Conservation (phyloP, 2,888 invertebrate species). For the Volucella inflata region DNA sequence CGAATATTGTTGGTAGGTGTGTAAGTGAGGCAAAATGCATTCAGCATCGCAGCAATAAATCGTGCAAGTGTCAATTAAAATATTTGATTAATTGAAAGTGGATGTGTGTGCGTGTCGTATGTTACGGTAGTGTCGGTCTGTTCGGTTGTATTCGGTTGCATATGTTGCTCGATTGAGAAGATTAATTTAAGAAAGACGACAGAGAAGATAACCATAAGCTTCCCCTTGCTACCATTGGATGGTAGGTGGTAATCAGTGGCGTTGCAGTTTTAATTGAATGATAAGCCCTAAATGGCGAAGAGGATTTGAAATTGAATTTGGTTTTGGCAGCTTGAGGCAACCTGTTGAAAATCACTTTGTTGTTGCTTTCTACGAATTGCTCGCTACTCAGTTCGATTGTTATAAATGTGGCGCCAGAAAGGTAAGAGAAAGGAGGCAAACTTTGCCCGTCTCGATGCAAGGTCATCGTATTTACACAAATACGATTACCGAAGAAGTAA, state of each 20-base stretch:
- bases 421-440: slow-evolving; percentile 37
- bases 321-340: slow-evolving; percentile 43
- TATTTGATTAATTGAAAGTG: slow-evolving; percentile 31
- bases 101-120: slow-evolving; percentile 1
- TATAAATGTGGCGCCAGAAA: slow-evolving; percentile 25
- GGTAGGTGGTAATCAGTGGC: slow-evolving; percentile 21
- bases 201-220: slow-evolving; percentile 6
- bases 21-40: slow-evolving; percentile 45
- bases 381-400: slow-evolving; percentile 2
- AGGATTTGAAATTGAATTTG: slow-evolving; percentile 17
- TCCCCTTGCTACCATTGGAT: slow-evolving; percentile 5
- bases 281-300: slow-evolving; percentile 19
- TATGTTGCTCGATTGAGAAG: slow-evolving; percentile 20
- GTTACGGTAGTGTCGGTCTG: neutral
- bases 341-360: slow-evolving; percentile 49
- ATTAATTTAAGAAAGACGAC: slow-evolving; percentile 23
- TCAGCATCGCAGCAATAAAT: slow-evolving; percentile 37
- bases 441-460: neutral
- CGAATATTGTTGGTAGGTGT: neutral
- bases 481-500: slow-evolving; percentile 2
- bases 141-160: neutral
- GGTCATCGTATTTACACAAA: slow-evolving; percentile 39
- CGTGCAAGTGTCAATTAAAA: slow-evolving; percentile 47
- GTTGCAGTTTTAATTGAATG: slow-evolving; percentile 52
- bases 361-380: slow-evolving; percentile 3